Base-by-base conservation (phyloP, 1,140 invertebrate genomes). In the Anadara kagoshimensis region DNA sequence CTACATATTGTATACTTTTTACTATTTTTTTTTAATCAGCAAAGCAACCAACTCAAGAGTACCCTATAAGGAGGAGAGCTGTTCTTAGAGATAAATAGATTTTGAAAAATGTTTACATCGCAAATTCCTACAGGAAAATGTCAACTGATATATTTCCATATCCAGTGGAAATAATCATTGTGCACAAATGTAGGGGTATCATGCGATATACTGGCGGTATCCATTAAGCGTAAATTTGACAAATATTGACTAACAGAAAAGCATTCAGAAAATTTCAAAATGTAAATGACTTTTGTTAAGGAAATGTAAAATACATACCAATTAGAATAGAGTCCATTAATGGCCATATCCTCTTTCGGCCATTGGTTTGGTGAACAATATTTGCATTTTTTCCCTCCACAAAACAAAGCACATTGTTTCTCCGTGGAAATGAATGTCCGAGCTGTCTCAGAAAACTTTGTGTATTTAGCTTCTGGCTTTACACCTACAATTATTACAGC, bases 321-420 rank as follows among this genome's bases (percentile, higher is more conserved):
- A 82, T 95, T 93, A 18, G 95, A 96, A 87, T 93, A 96, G 14
- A 96, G 89, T 65, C 94, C 94, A 71, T 93, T 91, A 72, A 97
- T 92, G 0, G 94, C 94, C 90, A 93, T 92, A 78, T 93, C 91
- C 24, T 93, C 91, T 0, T 90, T 86, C 10, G 89, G 91, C 92
- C 94, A 94, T 44, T 90, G 87, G 66, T 92, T 92, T 0, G 92
- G 90, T 72, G 91, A 92, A 86, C 96, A 94, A 89, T 95, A 96
- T 85, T 94, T 94, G 89, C 95, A 97, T 75, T 92, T 92, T 54
- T 92, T 91, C 0, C 95, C 95, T 0, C 94, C 94, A 87, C 95
- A 86, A 64, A 86, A 86, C 59, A 83, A 73, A 16, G 76, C 59
- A 73, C 84, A 86, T 61, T 73, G 68, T 47, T 75, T 83, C 29